Base-by-base conservation (phyloP, 2,797 vertebrate genomes). In the Eupleurogrammus muticus region DNA sequence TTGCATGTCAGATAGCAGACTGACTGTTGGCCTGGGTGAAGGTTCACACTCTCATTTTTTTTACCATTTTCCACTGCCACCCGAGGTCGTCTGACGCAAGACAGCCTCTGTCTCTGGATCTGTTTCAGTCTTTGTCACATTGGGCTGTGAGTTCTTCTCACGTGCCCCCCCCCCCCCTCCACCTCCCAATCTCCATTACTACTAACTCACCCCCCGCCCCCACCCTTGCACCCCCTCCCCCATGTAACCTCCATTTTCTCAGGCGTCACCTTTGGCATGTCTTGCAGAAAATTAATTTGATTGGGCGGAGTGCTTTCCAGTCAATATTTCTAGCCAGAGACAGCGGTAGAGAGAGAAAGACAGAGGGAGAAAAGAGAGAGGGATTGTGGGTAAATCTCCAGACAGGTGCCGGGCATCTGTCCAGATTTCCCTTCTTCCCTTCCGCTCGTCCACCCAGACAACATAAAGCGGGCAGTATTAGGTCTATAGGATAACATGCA, bases 271-370 rank as follows among this genome's bases (percentile, higher is more conserved):
- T 90, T 91, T 89, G 88, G 89, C 84, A 84, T 89, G 81, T 90
- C 85, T 89, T 84, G 73, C 80, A 87, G 85, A 87, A 92, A 93
- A 90, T 88, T 83, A 83, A 91, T 92, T 91, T 92, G 86, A 92
- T 92, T 94, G 89, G 89, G 81, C 84, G 85, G 78, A 92, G 85
- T 89, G 89, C 89, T 90, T 90, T 87, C 90, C 84, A 90, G 88
- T 92, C 91, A 88, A 88, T 90, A 92, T 91, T 89, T 92, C 80
- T 79, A 87, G 75, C 86, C 85, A 85, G 88, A 85, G 84, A 58
- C 42, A 34, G 84, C 87, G 11, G 11, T 9, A 40, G 63, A 66
- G 70, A 53, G 70, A 36, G 55, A 64, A 49, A 77, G 63, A 5
- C 40, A 73, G 75, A 81, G 81, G 81, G 87, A 86, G 83, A 62